These are phyloP conservation scores for Macroglossus sobrinus DNA, from an alignment of 2,113 vertebrate species.

Conservation along the genomic window DNA sequence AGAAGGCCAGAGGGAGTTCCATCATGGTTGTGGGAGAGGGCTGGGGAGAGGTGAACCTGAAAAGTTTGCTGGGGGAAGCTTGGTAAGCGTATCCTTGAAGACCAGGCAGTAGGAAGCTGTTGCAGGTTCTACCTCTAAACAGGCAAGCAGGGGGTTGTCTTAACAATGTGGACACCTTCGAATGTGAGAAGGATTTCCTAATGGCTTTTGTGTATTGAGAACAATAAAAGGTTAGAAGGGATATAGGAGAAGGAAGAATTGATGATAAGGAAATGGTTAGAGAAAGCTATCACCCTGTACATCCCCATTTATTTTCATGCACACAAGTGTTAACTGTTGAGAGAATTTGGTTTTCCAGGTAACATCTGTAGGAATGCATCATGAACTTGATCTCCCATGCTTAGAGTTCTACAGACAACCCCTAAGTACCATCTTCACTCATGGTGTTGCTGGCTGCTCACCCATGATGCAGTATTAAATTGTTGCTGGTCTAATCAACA, in stretches of 20 bases:
- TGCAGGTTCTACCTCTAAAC: neutral
- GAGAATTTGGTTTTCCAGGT: neutral
- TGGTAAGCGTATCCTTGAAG: neutral
- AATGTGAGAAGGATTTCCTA: neutral
- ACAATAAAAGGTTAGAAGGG: neutral
- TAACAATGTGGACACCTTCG: neutral
- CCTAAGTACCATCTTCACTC: neutral
- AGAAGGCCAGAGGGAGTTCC: neutral
- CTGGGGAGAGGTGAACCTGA: neutral
- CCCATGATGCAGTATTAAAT: neutral
- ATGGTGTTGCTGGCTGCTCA: neutral
- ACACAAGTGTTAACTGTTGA: neutral
- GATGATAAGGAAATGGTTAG: neutral
- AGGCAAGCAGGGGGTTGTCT: neutral
- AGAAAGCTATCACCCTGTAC: neutral
- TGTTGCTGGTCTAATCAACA: neutral
- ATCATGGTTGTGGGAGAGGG: neutral
- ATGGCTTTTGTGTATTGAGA: neutral
- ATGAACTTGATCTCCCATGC: neutral
- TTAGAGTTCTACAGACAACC: neutral
- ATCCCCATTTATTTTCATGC: neutral
- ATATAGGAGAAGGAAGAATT: neutral
- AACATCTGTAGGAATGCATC: neutral
- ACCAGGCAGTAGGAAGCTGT: neutral
- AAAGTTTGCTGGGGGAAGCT: neutral